Evolutionary conservation across 2,113 vertebrate species (phyloP).

Genomic region (Tetrao urogallus): DNA sequence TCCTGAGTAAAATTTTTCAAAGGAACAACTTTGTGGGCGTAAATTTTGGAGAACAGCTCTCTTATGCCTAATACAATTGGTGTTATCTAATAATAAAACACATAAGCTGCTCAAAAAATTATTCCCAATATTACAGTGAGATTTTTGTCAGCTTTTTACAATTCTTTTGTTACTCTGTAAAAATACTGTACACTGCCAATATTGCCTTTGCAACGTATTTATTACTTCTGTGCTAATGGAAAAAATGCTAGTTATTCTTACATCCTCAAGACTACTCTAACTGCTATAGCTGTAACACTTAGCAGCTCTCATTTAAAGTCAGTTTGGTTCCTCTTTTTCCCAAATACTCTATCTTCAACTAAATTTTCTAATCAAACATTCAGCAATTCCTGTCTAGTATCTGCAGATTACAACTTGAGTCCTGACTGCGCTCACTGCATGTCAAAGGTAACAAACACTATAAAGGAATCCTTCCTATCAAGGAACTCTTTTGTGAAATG

Average conservation of each 20-base stretch:
- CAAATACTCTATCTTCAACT: background rate
- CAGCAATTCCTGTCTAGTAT: background rate
- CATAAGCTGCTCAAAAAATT: background rate
- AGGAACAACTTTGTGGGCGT: background rate
- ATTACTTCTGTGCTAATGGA: background rate
- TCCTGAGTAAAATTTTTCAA: background rate
- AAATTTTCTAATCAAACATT: background rate
- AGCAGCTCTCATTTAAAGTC: background rate
- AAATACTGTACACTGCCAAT: background rate
- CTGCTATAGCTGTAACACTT: background rate
- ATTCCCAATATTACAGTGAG: background rate
- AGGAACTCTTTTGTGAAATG: background rate
- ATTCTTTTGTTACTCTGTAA: background rate
- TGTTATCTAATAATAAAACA: background rate
- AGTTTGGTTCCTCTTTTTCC: background rate
- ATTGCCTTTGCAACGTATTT: background rate
- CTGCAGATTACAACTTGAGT: background rate
- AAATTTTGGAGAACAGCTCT: background rate
- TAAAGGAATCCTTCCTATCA: background rate
- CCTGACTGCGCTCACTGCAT: background rate
- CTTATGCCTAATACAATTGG: background rate
- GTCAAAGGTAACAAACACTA: rapidly evolving
- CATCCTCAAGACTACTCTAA: background rate
- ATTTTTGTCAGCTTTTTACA: background rate
- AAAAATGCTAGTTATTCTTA: background rate